phyloP scores from a whole-genome alignment of 2,797 vertebrate genomes.

The Buphagus erythrorhynchus region DNA sequence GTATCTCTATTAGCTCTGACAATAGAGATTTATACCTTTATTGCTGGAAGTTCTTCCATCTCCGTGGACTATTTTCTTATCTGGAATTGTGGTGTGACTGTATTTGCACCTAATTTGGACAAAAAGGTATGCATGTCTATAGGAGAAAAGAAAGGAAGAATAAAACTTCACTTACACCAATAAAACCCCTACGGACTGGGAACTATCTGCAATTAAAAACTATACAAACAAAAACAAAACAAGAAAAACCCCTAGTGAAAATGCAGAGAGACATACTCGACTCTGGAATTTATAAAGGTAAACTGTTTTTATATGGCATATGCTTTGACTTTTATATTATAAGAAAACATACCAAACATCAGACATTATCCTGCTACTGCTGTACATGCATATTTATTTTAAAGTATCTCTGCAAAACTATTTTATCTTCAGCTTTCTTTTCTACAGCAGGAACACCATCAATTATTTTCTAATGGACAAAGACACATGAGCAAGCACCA shows the following conservation, averaged over 20 bases:
- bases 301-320: background rate
- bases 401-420: background rate
- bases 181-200: rapidly evolving
- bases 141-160: background rate
- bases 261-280: background rate
- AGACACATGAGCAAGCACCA: background rate
- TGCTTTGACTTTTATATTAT: background rate
- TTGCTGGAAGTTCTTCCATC: background rate
- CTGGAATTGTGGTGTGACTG: background rate
- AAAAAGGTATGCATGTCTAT: background rate
- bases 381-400: background rate
- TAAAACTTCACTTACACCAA: background rate
- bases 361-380: background rate
- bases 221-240: too few relatives aligned
- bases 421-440: background rate
- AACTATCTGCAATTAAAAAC: background rate
- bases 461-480: background rate
- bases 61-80: background rate
- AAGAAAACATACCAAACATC: background rate
- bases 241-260: background rate
- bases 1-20: background rate
- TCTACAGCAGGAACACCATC: background rate
- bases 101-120: background rate
- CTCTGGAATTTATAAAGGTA: rapidly evolving
- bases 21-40: background rate